Conservation (phyloP, 2,113 vertebrate genomes). For the Bubo scandiacus region DNA sequence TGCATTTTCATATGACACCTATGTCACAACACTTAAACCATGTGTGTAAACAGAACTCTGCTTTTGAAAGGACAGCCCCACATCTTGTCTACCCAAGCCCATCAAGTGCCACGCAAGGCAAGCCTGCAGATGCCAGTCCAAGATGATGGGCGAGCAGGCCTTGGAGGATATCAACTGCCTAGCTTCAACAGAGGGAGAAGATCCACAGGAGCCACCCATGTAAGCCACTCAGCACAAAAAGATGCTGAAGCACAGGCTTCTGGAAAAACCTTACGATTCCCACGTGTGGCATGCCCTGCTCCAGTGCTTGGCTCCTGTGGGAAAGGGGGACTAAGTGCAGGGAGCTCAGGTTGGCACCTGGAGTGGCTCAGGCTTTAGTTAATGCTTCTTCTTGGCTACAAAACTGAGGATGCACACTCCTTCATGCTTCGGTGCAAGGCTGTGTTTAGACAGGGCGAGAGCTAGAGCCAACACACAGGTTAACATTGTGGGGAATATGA, state of each 20-base stretch:
- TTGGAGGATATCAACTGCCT: not conserved
- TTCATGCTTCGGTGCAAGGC: not conserved
- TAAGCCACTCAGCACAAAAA: not conserved
- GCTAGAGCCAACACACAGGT: not conserved
- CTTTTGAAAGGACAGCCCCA: not conserved
- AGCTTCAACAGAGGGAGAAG: not conserved
- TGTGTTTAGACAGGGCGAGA: not conserved
- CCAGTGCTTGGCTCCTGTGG: not conserved
- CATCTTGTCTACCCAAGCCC: not conserved
- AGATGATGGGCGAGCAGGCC: not conserved
- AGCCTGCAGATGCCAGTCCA: not conserved
- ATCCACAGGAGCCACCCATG: not conserved
- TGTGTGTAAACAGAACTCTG: not conserved
- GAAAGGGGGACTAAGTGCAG: not conserved
- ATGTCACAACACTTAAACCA: not conserved
- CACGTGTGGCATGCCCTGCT: not conserved
- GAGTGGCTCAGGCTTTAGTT: not conserved
- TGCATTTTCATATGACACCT: not conserved
- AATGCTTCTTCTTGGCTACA: not conserved
- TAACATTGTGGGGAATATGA: not conserved
- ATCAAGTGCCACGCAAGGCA: not conserved
- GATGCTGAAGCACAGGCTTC: not conserved
- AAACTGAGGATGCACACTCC: not conserved
- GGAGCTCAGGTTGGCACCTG: not conserved
- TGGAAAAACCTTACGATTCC: not conserved